Evolutionary conservation across 2,888 invertebrate species (phyloP), one percentile per base, ranked within the genome.

Genomic region (Ametastegia equiseti): DNA sequence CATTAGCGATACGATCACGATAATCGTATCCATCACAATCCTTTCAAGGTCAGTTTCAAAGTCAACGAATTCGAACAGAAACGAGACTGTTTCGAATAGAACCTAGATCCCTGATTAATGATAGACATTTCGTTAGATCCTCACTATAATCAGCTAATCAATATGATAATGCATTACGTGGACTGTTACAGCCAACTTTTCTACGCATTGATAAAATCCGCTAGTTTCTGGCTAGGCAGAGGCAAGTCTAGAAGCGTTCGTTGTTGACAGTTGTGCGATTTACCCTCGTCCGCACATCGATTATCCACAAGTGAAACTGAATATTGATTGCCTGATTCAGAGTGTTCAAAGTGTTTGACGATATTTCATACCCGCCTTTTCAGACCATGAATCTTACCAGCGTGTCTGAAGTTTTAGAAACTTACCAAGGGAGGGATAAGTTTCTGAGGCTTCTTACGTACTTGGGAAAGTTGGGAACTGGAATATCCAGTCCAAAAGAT

Each of bases 371-470:
- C 54, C 23, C 23, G 6, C 54, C 23, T 54, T 19, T 54, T 54
- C 11, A 54, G 54, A 77, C 79, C 39, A 81, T 81, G 81, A 81
- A 54, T 79, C 15, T 67, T 19, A 84, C 84, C 69, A 27, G 88
- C 11, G 45, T 91, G 81, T 86, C 89, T 0, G 94, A 95, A 88
- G 94, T 96, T 88, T 93, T 97, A 85, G 96, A 96, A 84, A 96
- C 95, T 71, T 97, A 97, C 90, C 95, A 94, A 89, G 97, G 97
- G n/a, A 94, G 97, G 90, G 97, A 97, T 93, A 97, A 97, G 85
- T 88, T 97, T 45, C 94, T 97, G 85, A 94, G 97, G 86, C 94
- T 96, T 83, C 93, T 97, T 80, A 96, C 97, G 87, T 97, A 97
- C 88, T 93, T 95, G 73, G 94, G 96, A 78, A 97, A 97, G 91